These are phyloP conservation scores for Calonectris borealis DNA, from an alignment of 2,113 vertebrate genomes.

Conservation along the genomic window DNA sequence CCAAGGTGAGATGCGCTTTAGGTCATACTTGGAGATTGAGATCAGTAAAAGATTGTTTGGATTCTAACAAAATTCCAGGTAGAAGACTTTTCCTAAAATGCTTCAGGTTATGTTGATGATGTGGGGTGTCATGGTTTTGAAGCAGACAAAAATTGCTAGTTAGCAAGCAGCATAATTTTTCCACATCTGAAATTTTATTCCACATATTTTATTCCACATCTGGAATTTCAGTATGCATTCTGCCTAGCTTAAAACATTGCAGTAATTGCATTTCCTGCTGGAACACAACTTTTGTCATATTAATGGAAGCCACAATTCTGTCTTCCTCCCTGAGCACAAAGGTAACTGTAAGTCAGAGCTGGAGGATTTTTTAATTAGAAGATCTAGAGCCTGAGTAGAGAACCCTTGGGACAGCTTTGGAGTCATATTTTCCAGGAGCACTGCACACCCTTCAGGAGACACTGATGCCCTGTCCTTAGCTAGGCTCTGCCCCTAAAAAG, in stretches of 20 bases:
- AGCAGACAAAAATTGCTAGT: not conserved
- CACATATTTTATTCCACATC: not conserved
- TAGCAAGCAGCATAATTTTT: not conserved
- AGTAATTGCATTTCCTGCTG: not conserved
- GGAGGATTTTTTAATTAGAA: not conserved
- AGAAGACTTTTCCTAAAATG: not conserved
- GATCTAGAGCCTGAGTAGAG: not conserved
- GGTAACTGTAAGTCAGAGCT: not conserved
- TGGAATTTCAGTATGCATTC: not conserved
- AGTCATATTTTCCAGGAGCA: not conserved
- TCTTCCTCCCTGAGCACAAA: not conserved
- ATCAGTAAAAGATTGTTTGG: not conserved
- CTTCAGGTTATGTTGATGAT: not conserved
- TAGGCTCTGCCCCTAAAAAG: not conserved
- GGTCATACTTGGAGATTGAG: not conserved
- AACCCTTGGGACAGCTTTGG: not conserved
- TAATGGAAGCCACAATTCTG: not conserved
- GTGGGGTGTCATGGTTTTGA: not conserved
- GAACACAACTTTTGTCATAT: not conserved
- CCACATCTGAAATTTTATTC: not conserved
- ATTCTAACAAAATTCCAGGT: not conserved
- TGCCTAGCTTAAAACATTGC: not conserved
- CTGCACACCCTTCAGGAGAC: not conserved
- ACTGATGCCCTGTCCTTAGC: not conserved
- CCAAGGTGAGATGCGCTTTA: constrained; percentile 81